Evolutionary conservation across 2,888 invertebrate genomes (phyloP).

Genomic region (Lordiphosa andalusiaca): DNA sequence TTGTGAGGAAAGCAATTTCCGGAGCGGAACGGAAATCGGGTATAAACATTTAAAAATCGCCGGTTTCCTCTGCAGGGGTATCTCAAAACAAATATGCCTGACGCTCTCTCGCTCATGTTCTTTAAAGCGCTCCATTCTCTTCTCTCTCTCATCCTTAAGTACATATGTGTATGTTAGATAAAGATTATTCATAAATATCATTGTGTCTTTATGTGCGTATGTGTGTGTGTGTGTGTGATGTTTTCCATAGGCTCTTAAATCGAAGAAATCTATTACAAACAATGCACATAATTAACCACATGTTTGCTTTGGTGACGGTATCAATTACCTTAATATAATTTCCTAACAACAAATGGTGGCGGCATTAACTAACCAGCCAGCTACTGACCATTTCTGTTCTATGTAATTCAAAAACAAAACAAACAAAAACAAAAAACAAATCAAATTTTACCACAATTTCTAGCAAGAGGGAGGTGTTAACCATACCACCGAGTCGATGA

Average conservation of each 20-base stretch:
- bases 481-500: slow-evolving; percentile 95
- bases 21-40: too few relatives aligned
- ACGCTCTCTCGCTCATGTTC: neutral
- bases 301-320: slow-evolving; percentile 53
- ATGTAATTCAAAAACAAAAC: slow-evolving; percentile 52
- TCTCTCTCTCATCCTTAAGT: slow-evolving; percentile 21
- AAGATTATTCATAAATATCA: slow-evolving; percentile 9
- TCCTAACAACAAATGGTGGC: slow-evolving; percentile 15
- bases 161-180: slow-evolving; percentile 25
- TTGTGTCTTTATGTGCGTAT: slow-evolving; percentile 10
- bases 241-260: slow-evolving; percentile 15
- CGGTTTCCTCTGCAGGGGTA: neutral
- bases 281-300: slow-evolving; percentile 31
- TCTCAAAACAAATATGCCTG: neutral
- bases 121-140: neutral
- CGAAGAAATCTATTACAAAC: slow-evolving; percentile 16
- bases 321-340: slow-evolving; percentile 11
- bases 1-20: too few relatives aligned
- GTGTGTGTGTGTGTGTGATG: slow-evolving; percentile 20
- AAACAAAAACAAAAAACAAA: slow-evolving; percentile 27
- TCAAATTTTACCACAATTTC: slow-evolving; percentile 77
- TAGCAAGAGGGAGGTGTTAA: slow-evolving; percentile 85
- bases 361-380: slow-evolving; percentile 34
- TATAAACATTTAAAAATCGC: too few relatives aligned
- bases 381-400: slow-evolving; percentile 31